Base-by-base conservation (phyloP, 1,140 invertebrate genomes). In the Catajapyx aquilonaris region DNA sequence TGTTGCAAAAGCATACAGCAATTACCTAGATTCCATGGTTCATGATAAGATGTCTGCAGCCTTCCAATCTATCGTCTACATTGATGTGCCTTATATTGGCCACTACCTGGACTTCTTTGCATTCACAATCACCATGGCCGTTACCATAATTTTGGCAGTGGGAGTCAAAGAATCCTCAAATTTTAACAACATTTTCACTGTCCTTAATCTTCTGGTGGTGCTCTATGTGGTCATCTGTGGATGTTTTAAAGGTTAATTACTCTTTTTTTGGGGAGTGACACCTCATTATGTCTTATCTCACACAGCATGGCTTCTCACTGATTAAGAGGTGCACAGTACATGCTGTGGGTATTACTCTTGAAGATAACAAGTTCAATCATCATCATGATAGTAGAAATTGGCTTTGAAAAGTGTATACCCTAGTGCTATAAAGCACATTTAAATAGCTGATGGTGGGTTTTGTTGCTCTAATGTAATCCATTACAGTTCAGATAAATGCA, bases 161-260 rank as follows among this genome's bases (percentile, higher is more conserved):
- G 88, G 88, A 17, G 87, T 87, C 7, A 83, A 74, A 49, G 84
- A 93, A 54, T 93, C 87, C 0, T 78, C 85, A 4, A 66, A 71
- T 30, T 61, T 94, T 34, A 94, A 93, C 57, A 93, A 87, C 48
- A 61, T 90, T 5, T 94, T 94, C 52, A 93, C 88, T 0, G 57
- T 64, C 0, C 59, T 94, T 11, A 95, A 95, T 57, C 50, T 95
- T 34, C 38, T 69, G 0, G 86, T 88, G 1, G 77, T 96, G n/a
- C 40, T 66, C 0, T 77, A 80, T 40, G 79, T 91, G 1, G 64
- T 94, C 1, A 65, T 90, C 1, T 72, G 75, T 44, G 88, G 87
- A 1, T 59, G 71, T 5, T 72, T 84, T 20, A 84, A 81, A 59
- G 71, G 78, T 74, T 59, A 68, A 21, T 21, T 19, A 21, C 35